Percentiles rank a stretch among this genome's conserved stretches.
Conservation (phyloP, 2,797 vertebrate species). For the Poecilia wingei region DNA sequence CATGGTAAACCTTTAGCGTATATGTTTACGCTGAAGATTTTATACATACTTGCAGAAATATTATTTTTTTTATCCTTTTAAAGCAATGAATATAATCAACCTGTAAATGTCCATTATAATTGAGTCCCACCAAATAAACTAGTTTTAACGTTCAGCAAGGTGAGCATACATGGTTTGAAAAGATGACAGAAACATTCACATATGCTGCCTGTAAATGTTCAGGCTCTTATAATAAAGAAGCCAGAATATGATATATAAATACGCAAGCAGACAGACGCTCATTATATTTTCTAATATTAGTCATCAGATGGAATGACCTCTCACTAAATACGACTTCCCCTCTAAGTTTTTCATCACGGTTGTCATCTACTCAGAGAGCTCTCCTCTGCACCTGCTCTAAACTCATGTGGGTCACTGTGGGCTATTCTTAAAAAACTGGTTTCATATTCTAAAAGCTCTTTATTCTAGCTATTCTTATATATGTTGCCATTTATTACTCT, state of each 20-base stretch:
- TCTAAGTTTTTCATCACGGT: constrained; percentile 23
- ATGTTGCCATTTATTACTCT: constrained; percentile 60
- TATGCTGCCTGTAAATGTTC: neutral
- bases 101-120: neutral
- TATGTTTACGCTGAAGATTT: neutral
- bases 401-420: constrained; percentile 57
- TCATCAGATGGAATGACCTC: constrained; percentile 18
- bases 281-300: constrained; percentile 17
- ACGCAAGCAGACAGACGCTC: constrained; percentile 5
- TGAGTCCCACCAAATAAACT: neutral
- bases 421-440: constrained; percentile 74
- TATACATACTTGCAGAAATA: neutral
- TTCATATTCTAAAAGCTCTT: constrained; percentile 72
- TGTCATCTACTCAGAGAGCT: constrained; percentile 16
- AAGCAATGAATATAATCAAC: neutral
- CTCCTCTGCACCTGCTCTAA: constrained; percentile 52
- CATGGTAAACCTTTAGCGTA: neutral
- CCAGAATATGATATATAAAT: constrained; percentile 16
- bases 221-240: constrained; percentile 1
- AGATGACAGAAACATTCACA: neutral
- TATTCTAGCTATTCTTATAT: constrained; percentile 65
- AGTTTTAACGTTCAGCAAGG: neutral
- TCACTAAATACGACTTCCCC: constrained; percentile 29
- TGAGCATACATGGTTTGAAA: neutral
- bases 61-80: neutral